These are phyloP conservation scores for Rhagonycha lutea DNA, from an alignment of 2,888 invertebrate species.

Conservation along the genomic window DNA sequence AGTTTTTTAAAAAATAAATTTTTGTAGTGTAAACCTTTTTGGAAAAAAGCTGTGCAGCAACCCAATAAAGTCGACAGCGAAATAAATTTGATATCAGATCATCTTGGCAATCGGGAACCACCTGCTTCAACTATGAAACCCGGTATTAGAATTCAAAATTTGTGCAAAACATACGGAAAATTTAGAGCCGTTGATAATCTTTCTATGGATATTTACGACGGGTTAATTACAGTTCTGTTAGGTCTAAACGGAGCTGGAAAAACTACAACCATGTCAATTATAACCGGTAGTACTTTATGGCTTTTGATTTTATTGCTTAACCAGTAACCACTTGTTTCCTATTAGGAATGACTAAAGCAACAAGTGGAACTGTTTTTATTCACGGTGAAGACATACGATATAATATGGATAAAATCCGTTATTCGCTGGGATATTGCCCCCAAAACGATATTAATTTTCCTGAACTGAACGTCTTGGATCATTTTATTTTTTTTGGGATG, in stretches of 20 bases:
- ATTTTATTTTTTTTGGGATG: constrained; percentile 81
- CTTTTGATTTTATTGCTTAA: too few relatives aligned
- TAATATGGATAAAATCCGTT: constrained; percentile 68
- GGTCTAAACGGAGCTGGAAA: constrained; percentile 66
- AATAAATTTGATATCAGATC: neutral
- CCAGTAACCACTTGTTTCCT: neutral
- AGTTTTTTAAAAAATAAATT: neutral
- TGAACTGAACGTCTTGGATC: constrained; percentile 81
- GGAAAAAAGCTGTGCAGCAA: neutral
- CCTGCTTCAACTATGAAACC: neutral
- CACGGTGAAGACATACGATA: constrained; percentile 72
- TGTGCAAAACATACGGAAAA: constrained; percentile 52
- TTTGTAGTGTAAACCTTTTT: neutral
- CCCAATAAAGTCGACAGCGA: neutral
- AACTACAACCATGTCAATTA: constrained; percentile 70
- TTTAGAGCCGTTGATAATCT: constrained; percentile 71
- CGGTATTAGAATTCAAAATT: constrained; percentile 42
- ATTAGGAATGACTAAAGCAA: constrained; percentile 72
- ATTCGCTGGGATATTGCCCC: constrained; percentile 85
- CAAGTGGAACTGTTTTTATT: constrained; percentile 71
- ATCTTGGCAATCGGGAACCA: neutral
- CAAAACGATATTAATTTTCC: constrained; percentile 86
- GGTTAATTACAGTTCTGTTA: constrained; percentile 83
- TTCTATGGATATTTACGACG: constrained; percentile 74
- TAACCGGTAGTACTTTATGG: constrained; percentile 58